Base-by-base conservation (phyloP, 2,797 vertebrate genomes). In the Scomberomorus guttatus region DNA sequence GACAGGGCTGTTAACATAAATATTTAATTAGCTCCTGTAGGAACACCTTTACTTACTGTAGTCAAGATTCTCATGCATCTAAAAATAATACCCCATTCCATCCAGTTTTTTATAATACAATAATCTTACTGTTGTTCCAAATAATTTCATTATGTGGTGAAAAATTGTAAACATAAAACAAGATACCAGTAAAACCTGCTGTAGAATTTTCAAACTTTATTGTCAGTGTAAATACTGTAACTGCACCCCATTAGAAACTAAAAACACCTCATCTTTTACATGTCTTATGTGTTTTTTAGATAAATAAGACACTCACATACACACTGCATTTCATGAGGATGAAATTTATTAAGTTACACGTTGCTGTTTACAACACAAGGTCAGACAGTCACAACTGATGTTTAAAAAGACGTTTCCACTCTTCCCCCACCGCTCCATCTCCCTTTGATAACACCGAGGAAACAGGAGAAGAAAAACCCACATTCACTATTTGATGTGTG, bases 331-430 rank as follows among this genome's bases (percentile, higher is more conserved):
- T 85, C 20, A 75, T 37, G 8, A 74, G 55, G 48, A 71, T 84
- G 37, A 79, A 4, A 52, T 93, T 93, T 92, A 92, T 93, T 42
- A 13, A 42, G 32, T 82, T 82, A 79, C 51, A 85, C 46, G 25
- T 81, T 39, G 27, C 13, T 52, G 54, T 57, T 68, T 44, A 44
- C 57, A 87, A 79, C 72, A 81, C 72, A 50, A 64, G 52, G 56
- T 73, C 56, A 24, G 25, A 83, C 75, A 68, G 6, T 55, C 22
- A 72, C 44, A 78, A 54, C 29, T 8, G 25, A 29, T 42, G 24
- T 39, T 71, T 15, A 3, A 11, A 54, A 58, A 15, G n/a, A 65
- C 4, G 1, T 44, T 48, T 25, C 34, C n/a, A 11, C 24, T 44
- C 27, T n/a, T 15, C 13, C 20, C 15, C 18, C 42, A 18, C 25